Base-by-base conservation (phyloP, 2,888 invertebrate genomes). In the Pandemis heparana region DNA sequence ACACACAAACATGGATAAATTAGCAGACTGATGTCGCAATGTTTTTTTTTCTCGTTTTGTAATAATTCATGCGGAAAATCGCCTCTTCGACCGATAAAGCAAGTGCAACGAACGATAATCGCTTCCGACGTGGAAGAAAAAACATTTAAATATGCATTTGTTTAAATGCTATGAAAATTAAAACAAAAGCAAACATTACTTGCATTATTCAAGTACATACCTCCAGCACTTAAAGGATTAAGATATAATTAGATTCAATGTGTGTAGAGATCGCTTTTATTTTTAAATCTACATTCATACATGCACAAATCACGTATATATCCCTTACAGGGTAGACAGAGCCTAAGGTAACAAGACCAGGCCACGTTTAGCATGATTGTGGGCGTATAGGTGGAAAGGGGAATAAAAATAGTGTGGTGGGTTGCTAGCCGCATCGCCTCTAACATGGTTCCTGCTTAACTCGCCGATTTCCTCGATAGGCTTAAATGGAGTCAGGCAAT, bases 61-160 rank as follows among this genome's bases (percentile, higher is more conserved):
- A 53, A 53, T 38, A 14, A 38, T 48, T 38, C 43, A 56, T 38
- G 53, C 12, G 51, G 46, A 56, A 53, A 48, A 43, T 23, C 60
- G 61, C 46, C 60, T 32, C 43, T 18, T 23, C 32, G 46, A 66
- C 71, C 32, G 71, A 71, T 71, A 66, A 32, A 23, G 14, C 23
- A 32, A 32, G 71, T 59, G 23, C 16, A 66, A 59, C 23, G 71
- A 5, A 32, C 66, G 65, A 71, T 71, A 66, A 66, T 71, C 71
- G 48, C 32, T 10, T 51, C n/a, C 18, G 60, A 60, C 51, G 59
- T 9, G 5, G 43, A n/a, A 39, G 18, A 53, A 32, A n/a, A 61
- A 10, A 64, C 32, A 56, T 38, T 23, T 18, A 46, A 32, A 18
- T 48, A 39, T 46, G 16, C 32, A 18, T 4, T 53, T 23, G 12